Conservation (phyloP, 1,140 invertebrate genomes). For the Akabosia matsudoensis region DNA sequence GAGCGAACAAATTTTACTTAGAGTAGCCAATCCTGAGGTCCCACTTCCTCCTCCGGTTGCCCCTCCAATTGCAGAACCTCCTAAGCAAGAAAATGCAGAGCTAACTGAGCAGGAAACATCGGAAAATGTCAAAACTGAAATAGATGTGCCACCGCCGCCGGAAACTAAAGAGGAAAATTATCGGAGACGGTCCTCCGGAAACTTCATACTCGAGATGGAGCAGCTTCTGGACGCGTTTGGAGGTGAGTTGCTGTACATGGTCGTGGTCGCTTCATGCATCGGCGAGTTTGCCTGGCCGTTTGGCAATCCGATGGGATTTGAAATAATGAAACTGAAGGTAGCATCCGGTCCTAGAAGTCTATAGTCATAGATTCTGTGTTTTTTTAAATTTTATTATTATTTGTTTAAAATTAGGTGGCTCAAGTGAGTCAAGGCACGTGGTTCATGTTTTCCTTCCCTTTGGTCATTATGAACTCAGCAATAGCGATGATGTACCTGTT, state of each 20-base stretch:
- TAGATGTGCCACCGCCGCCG: background rate
- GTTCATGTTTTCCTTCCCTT: no score
- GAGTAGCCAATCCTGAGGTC: no score
- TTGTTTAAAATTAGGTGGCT: no score
- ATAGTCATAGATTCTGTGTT: no score
- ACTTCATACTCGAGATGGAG: background rate
- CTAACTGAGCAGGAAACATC: no score
- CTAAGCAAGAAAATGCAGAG: no score
- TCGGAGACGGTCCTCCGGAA: background rate
- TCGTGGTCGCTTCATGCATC: background rate
- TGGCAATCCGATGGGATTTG: background rate
- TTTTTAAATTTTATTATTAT: no score
- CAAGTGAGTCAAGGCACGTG: no score
- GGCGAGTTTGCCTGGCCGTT: background rate
- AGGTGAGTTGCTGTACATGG: background rate
- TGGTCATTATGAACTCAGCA: background rate
- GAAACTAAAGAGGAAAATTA: no score
- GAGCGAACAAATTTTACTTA: background rate
- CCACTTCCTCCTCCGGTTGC: no score
- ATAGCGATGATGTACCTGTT: background rate
- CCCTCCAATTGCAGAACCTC: no score
- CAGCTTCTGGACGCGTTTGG: background rate
- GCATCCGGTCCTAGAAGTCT: background rate
- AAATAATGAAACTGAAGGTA: background rate
- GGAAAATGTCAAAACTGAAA: background rate